These are phyloP conservation scores for Anisognathus igniventris DNA, from an alignment of 2,797 vertebrate species.

Conservation along the genomic window DNA sequence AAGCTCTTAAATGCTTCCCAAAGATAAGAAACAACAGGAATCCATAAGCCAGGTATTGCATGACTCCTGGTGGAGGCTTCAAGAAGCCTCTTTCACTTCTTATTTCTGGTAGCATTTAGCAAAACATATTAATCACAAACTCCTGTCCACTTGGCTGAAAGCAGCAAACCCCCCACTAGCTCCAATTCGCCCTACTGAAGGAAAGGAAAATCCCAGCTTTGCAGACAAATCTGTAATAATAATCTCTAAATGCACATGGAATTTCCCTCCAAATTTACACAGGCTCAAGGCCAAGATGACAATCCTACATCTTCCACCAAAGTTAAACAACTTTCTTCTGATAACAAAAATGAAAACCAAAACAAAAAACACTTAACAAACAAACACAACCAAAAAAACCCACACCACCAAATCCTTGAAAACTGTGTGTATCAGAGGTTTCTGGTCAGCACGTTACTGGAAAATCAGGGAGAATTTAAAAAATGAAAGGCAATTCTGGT, in stretches of 20 bases:
- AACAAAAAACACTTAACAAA: not conserved
- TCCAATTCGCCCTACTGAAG: not conserved
- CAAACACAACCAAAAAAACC: not conserved
- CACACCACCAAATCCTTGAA: not conserved
- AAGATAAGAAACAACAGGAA: not conserved
- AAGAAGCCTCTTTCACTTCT: not conserved
- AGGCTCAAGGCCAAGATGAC: not conserved
- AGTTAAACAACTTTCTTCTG: not conserved
- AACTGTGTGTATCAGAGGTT: not conserved
- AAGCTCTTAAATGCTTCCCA: not conserved
- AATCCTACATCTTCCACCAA: not conserved
- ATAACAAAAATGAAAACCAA: not conserved
- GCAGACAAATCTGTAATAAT: not conserved
- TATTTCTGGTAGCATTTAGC: not conserved
- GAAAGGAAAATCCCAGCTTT: not conserved
- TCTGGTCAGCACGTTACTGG: not conserved
- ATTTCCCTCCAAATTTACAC: constrained; percentile 10
- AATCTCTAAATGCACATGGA: not conserved
- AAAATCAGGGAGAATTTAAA: not conserved
- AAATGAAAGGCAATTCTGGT: not conserved
- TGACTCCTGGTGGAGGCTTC: not conserved
- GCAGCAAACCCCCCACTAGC: not conserved
- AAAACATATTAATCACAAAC: not conserved
- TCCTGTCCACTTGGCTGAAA: not conserved
- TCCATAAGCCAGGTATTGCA: not conserved